A percentile compares a stretch with the other conserved stretches of the same genome.
phyloP scores from a whole-genome alignment of 1,140 invertebrate genomes.

The Platyscapa corneri region DNA sequence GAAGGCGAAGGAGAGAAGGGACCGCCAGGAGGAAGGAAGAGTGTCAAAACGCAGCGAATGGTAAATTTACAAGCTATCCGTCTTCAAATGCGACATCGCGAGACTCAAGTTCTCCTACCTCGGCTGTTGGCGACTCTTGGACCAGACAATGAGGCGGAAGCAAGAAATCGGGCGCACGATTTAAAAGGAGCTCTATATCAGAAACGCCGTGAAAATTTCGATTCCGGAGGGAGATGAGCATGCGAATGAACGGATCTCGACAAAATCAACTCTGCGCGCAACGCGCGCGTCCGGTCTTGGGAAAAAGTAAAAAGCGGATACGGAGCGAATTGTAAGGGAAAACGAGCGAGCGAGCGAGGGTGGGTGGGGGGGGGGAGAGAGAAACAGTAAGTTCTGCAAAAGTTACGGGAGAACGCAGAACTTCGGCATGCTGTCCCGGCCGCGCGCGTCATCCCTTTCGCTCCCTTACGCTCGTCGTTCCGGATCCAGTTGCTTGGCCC shows the following conservation, averaged over 20 bases:
- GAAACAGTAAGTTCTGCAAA: constrained; percentile 52
- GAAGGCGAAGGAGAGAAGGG: no score
- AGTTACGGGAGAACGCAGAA: constrained; percentile 54
- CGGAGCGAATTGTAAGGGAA: neutral
- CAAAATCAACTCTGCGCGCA: neutral
- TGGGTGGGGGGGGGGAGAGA: no score
- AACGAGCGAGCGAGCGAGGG: no score
- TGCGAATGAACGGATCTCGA: neutral
- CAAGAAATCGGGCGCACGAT: constrained; percentile 55
- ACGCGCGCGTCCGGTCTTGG: neutral
- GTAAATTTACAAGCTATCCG: constrained; percentile 51
- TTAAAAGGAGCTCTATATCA: constrained; percentile 50
- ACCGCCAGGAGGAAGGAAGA: neutral
- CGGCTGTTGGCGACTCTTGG: constrained; percentile 12
- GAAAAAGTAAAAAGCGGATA: neutral
- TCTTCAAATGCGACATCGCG: constrained; percentile 16
- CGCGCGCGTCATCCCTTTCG: constrained; percentile 1
- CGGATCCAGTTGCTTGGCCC: constrained; percentile 16
- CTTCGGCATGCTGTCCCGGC: constrained; percentile 37
- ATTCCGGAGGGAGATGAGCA: constrained; percentile 44
- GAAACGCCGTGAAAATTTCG: constrained; percentile 53
- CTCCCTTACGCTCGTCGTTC: neutral
- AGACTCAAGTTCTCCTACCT: constrained; percentile 6
- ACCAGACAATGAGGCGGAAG: constrained; percentile 18
- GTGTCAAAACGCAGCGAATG: neutral